Conservation (phyloP, 2,888 invertebrate species). For the Epinotia ramella region DNA sequence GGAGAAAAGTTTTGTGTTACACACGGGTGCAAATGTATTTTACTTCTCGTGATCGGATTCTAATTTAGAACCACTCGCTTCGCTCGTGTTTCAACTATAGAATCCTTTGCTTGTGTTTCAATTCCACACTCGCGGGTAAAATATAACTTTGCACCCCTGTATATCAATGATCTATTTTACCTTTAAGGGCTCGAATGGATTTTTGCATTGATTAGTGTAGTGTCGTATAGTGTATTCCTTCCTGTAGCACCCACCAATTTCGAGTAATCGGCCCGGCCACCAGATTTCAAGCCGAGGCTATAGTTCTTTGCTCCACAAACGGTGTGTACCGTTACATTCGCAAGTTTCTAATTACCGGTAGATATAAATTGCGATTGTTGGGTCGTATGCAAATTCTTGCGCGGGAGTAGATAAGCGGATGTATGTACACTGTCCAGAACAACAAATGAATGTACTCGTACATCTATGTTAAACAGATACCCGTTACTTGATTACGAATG, state of each 20-base stretch:
- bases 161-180: too few relatives aligned
- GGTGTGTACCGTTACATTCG: conserved; percentile 71
- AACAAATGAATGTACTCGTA: conserved; percentile 52
- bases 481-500: conserved; percentile 43
- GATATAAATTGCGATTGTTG: conserved; percentile 78
- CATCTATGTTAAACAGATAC: conserved; percentile 34
- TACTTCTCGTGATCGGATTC: too few relatives aligned
- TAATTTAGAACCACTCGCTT: too few relatives aligned
- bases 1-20: too few relatives aligned
- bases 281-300: too few relatives aligned
- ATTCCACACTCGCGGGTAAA: too few relatives aligned
- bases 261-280: neutral
- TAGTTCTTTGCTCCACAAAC: conserved; percentile 62
- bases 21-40: too few relatives aligned
- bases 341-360: conserved; percentile 79
- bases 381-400: conserved; percentile 76
- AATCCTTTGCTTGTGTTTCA: too few relatives aligned
- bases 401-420: conserved; percentile 63
- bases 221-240: neutral
- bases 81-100: too few relatives aligned
- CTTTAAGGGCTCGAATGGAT: too few relatives aligned
- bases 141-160: too few relatives aligned
- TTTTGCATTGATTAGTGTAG: too few relatives aligned
- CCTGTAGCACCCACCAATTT: neutral
- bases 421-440: conserved; percentile 50